Percentiles rank a stretch among this genome's conserved stretches.
phyloP scores from a whole-genome alignment of 2,888 invertebrate species.

The Subacronicta megacephala region DNA sequence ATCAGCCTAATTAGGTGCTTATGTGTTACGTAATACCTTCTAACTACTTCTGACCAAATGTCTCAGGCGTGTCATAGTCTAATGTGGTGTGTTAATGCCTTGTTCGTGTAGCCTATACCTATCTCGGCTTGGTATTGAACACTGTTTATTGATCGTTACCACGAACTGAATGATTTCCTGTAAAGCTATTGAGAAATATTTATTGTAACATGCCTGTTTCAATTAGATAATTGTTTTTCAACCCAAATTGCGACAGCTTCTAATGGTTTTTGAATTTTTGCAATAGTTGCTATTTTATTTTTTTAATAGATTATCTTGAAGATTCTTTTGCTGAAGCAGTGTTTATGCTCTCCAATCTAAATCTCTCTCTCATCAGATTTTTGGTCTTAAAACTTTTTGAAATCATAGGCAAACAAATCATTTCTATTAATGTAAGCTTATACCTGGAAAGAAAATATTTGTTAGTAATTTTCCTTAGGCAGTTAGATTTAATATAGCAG shows the following conservation, averaged over 20 bases:
- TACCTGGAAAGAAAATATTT: too few relatives aligned
- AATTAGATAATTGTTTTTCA: constrained; percentile 18
- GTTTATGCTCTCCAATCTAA: background rate
- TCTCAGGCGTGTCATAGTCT: constrained; percentile 20
- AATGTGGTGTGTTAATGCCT: constrained; percentile 3
- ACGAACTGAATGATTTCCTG: constrained; percentile 16
- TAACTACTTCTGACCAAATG: constrained; percentile 33
- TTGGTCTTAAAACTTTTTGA: too few relatives aligned
- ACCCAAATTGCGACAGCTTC: background rate
- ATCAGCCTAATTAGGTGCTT: constrained; percentile 40
- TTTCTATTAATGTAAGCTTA: too few relatives aligned
- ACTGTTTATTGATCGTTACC: constrained; percentile 24
- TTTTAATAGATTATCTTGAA: background rate
- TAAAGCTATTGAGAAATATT: constrained; percentile 16
- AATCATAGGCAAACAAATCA: too few relatives aligned
- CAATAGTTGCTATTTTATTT: too few relatives aligned
- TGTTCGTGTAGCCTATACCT: constrained; percentile 26
- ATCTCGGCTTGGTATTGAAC: constrained; percentile 19
- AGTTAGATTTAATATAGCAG: too few relatives aligned
- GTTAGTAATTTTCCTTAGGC: too few relatives aligned
- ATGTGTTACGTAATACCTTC: constrained; percentile 46
- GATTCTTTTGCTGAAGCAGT: background rate
- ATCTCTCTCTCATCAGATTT: too few relatives aligned
- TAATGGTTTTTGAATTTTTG: background rate
- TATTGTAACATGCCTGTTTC: constrained; percentile 7